Percentiles rank a stretch among this genome's conserved stretches.
These are phyloP conservation scores for Macrobrachium rosenbergii DNA, from an alignment of 1,140 invertebrate genomes.

Conservation along the genomic window DNA sequence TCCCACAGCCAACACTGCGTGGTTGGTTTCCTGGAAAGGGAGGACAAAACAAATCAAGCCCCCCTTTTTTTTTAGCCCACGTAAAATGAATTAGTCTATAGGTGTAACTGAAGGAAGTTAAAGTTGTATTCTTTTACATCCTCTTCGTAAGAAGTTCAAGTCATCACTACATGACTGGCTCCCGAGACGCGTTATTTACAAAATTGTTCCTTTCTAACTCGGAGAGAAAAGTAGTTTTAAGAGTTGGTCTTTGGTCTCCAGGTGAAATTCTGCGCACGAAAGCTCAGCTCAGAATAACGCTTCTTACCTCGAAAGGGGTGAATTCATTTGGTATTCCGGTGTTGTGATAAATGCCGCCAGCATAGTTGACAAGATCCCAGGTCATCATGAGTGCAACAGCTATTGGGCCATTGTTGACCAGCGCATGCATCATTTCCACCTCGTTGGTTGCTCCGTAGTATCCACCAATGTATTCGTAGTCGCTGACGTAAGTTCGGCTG, in stretches of 20 bases:
- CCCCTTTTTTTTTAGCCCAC: no score
- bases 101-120: no score
- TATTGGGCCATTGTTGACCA: conserved; percentile 73
- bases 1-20: conserved; percentile 74
- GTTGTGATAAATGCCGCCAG: conserved; percentile 70
- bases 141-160: no score
- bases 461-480: conserved; percentile 73
- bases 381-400: conserved; percentile 73
- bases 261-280: no score
- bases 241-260: no score
- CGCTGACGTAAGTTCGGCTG: conserved; percentile 69
- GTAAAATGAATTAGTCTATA: no score
- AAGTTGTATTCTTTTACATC: no score
- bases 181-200: no score
- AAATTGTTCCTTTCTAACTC: no score
- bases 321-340: conserved; percentile 68
- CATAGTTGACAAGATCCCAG: conserved; percentile 71
- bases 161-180: no score
- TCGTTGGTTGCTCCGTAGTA: conserved; percentile 73
- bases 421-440: conserved; percentile 71
- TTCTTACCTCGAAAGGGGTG: conserved; percentile 68
- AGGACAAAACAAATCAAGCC: no score
- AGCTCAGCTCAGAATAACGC: neutral
- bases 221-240: no score
- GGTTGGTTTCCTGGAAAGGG: conserved; percentile 69